A percentile compares a stretch with the other conserved stretches of the same genome.
Evolutionary conservation across 2,888 invertebrate genomes (phyloP).

Genomic region (Drosophila subquinaria): DNA sequence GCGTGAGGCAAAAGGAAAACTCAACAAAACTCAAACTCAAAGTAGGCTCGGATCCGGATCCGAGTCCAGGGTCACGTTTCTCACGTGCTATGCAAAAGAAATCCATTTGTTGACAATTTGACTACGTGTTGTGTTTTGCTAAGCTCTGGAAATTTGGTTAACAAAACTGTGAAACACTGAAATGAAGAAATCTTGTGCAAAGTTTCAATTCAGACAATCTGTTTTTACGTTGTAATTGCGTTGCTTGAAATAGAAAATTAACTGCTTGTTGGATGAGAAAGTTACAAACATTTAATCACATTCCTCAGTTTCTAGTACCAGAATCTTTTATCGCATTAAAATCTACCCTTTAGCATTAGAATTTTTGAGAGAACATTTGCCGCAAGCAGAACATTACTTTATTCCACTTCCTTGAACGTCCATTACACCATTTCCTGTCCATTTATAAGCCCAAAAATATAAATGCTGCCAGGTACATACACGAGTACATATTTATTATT

Average conservation of each 20-base stretch:
- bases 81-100: constrained; percentile 65
- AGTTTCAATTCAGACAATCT: constrained; percentile 44
- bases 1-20: constrained; percentile 11
- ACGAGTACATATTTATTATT: constrained; percentile 69
- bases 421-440: constrained; percentile 68
- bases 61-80: constrained; percentile 31
- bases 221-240: constrained; percentile 14
- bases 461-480: constrained; percentile 26
- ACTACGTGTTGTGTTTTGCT: constrained; percentile 59
- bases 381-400: constrained; percentile 22
- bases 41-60: constrained; percentile 3
- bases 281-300: not conserved
- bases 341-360: constrained; percentile 8
- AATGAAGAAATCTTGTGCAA: constrained; percentile 23
- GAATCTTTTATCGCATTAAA: constrained; percentile 22
- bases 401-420: constrained; percentile 46
- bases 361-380: constrained; percentile 14
- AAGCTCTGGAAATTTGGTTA: constrained; percentile 31
- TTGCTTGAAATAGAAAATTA: not conserved
- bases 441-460: constrained; percentile 50
- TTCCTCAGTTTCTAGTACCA: not conserved
- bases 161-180: constrained; percentile 10
- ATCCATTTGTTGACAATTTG: constrained; percentile 79
- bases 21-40: constrained; percentile 9
- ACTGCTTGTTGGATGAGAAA: not conserved